Evolutionary conservation across 2,797 vertebrate species (phyloP), one percentile per base, ranked within the genome.

Genomic region (Chiloscyllium punctatum): DNA sequence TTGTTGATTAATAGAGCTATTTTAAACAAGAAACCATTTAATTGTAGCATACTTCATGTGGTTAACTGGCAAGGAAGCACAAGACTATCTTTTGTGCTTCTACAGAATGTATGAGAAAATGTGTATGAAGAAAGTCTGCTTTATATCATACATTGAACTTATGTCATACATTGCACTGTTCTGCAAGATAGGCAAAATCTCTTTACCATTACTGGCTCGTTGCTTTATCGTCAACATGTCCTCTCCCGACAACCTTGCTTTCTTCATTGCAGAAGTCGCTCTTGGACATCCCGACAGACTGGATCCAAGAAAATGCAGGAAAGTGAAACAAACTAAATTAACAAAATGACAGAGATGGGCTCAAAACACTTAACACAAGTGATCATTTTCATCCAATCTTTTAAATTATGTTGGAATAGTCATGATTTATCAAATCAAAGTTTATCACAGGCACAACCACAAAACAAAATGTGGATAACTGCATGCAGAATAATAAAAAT

Each of bases 191-290:
- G 23, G 69, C 77, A 37, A 84, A 77, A 57, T 95, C 18, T 95
- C 94, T 96, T 98, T 98, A 99, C 99, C 99, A 87, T 99, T 99
- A 98, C 98, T 98, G 97, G 98, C 97, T 74, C 98, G 98, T 96
- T 99, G 99, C 96, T 99, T 99, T 98, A 99, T 99, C 96, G 99
- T 99, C 97, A 99, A 97, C 99, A 99, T 99, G 97, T 99, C 99
- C 97, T 99, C 98, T 97, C 99, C 99, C 0, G 99, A 99, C 96
- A 99, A 98, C 96, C 99, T 98, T 96, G 99, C 99, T 97, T 99
- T 99, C 98, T 99, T 99, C 99, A 99, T 99, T 95, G 99, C 99
- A 0, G 99, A 99, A 62, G 99, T 99, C 97, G 99, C 99, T 95
- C 99, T 98, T 1, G 99, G 99, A 97, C 99, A 99, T 97, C 99